Evolutionary conservation across 2,113 vertebrate genomes (phyloP).

Genomic region (Candoia aspera): DNA sequence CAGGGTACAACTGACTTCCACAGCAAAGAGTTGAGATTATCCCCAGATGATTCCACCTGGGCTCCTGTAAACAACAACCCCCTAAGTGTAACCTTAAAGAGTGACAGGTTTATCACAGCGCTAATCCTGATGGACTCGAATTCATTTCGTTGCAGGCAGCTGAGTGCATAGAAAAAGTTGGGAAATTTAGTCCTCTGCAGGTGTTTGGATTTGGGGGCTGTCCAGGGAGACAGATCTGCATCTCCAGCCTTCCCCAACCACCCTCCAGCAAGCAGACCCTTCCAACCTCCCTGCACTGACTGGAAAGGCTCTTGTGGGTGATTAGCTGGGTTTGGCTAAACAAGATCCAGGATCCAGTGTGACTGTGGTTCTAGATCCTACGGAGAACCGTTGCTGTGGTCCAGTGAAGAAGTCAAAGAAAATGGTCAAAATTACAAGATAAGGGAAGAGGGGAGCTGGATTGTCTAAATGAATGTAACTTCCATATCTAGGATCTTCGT

Average conservation of each 20-base stretch:
- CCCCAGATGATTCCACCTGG: not conserved
- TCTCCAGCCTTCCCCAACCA: not conserved
- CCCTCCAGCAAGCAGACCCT: not conserved
- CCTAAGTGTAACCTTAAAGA: not conserved
- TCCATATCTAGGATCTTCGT: not conserved
- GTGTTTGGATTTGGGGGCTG: not conserved
- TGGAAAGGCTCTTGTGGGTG: too few species aligned
- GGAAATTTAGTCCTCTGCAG: not conserved
- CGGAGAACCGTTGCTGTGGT: too few species aligned
- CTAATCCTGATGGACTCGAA: not conserved
- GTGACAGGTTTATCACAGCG: not conserved
- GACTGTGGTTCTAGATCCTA: too few species aligned
- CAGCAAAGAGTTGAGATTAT: not conserved
- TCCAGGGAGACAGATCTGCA: not conserved
- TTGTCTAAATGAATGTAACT: not conserved
- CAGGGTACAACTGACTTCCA: not conserved
- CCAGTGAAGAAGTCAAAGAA: too few species aligned
- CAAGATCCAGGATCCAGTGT: too few species aligned
- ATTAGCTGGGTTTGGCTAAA: too few species aligned
- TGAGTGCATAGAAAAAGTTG: not conserved
- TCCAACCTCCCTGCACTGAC: too few species aligned
- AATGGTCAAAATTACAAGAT: too few species aligned
- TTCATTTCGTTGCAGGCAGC: not conserved
- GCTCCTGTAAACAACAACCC: not conserved
- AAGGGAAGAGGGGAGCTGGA: too few species aligned